Conservation (phyloP, 2,113 vertebrate species). For the Oostethus manadensis region DNA sequence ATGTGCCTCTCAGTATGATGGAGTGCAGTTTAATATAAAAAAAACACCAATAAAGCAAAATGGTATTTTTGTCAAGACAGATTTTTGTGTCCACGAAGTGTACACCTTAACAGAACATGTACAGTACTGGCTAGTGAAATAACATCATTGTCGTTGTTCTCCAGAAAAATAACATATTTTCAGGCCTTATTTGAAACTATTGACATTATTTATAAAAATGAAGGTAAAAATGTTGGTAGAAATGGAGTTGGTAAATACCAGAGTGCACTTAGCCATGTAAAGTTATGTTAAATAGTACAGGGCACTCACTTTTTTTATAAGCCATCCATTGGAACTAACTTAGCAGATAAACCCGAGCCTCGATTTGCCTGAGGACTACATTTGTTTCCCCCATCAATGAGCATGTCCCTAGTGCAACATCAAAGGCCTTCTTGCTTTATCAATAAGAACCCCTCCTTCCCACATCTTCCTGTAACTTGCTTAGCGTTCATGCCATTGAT, state of each 20-base stretch:
- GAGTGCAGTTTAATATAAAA: too few relatives aligned
- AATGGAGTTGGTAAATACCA: neutral
- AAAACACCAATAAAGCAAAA: too few relatives aligned
- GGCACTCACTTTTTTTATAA: conserved; percentile 54
- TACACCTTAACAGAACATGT: too few relatives aligned
- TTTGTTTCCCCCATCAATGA: conserved; percentile 88
- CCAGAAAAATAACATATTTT: too few relatives aligned
- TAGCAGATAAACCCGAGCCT: conserved; percentile 66
- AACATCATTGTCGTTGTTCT: too few relatives aligned
- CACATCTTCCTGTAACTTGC: conserved; percentile 98
- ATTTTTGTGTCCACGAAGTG: too few relatives aligned
- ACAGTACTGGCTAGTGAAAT: too few relatives aligned
- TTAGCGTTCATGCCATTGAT: conserved; percentile 99
- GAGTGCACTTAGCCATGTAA: conserved; percentile 10
- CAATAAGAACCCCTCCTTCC: conserved; percentile 91
- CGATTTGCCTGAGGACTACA: conserved; percentile 80
- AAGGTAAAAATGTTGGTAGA: neutral
- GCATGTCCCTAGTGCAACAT: conserved; percentile 93
- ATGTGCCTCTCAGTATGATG: too few relatives aligned
- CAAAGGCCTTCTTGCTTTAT: conserved; percentile 94
- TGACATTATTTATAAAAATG: too few relatives aligned
- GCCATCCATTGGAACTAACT: conserved; percentile 81
- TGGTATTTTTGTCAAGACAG: too few relatives aligned
- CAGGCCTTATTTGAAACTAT: too few relatives aligned
- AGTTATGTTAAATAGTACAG: conserved; percentile 36